phyloP scores from a whole-genome alignment of 2,888 invertebrate species.

The Volucella bombylans region DNA sequence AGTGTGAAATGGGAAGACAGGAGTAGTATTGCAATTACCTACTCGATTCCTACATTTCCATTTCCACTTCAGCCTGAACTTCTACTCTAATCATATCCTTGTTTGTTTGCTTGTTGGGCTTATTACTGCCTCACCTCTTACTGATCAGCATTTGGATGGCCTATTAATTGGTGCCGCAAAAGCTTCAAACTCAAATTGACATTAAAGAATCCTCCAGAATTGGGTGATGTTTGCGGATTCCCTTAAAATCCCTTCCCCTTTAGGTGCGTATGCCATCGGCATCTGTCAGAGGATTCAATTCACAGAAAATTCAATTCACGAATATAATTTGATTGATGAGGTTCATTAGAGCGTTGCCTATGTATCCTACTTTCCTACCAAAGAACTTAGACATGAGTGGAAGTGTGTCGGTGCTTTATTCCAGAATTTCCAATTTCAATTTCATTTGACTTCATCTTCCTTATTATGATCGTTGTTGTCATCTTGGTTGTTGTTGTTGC shows the following conservation, averaged over 20 bases:
- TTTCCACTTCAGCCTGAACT: slow-evolving; percentile 7
- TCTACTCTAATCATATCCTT: slow-evolving; percentile 11
- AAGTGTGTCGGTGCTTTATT: slow-evolving; percentile 18
- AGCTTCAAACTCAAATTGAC: background rate
- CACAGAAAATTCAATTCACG: slow-evolving; percentile 31
- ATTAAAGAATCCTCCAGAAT: slow-evolving; percentile 3
- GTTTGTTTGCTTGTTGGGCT: slow-evolving; percentile 23
- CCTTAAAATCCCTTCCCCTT: slow-evolving; percentile 17
- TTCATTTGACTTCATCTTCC: slow-evolving; percentile 42
- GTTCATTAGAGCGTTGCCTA: slow-evolving; percentile 27
- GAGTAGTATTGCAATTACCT: slow-evolving; percentile 1
- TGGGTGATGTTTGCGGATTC: background rate
- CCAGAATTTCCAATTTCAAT: slow-evolving; percentile 36
- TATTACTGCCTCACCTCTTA: background rate
- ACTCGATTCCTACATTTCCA: background rate
- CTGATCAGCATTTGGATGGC: slow-evolving; percentile 4
- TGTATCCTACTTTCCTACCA: background rate
- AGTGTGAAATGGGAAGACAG: background rate
- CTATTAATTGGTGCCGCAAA: slow-evolving; percentile 25
- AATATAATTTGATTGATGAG: slow-evolving; percentile 54
- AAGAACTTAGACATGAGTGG: background rate
- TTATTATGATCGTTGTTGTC: slow-evolving; percentile 20
- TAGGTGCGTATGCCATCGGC: background rate
- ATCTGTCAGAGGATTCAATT: background rate
- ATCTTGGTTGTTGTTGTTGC: background rate